phyloP scores from a whole-genome alignment of 2,888 invertebrate genomes.

The Psylliodes chrysocephalus region DNA sequence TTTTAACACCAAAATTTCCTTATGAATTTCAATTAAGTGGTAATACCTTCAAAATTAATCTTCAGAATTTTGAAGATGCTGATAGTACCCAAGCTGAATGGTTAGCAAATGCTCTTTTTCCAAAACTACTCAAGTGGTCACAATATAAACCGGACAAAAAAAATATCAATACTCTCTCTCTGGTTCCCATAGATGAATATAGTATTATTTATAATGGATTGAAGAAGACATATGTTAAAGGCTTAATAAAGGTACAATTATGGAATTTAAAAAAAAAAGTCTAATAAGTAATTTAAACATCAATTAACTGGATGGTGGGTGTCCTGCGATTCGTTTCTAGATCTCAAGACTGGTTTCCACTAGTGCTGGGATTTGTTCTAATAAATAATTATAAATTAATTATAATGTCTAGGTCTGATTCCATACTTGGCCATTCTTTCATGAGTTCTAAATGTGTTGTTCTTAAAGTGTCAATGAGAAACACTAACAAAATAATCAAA shows the following conservation, averaged over 20 bases:
- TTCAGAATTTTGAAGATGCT: conserved; percentile 62
- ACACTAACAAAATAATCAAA: too few species aligned
- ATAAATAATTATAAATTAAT: too few species aligned
- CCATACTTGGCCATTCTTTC: too few species aligned
- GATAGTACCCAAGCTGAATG: conserved; percentile 64
- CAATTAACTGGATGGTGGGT: too few species aligned
- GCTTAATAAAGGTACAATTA: conserved; percentile 73
- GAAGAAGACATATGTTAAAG: conserved; percentile 81
- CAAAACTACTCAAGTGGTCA: conserved; percentile 74
- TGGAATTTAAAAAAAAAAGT: too few species aligned
- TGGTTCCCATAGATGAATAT: conserved; percentile 77
- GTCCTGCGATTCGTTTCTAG: too few species aligned
- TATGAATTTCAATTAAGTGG: conserved; percentile 61
- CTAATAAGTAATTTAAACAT: too few species aligned
- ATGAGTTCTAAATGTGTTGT: too few species aligned
- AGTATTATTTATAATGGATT: conserved; percentile 76
- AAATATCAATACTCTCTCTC: conserved; percentile 68
- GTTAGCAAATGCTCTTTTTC: conserved; percentile 69
- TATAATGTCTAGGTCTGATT: too few species aligned
- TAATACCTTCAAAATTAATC: conserved; percentile 60
- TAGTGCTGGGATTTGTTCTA: too few species aligned
- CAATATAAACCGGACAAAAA: conserved; percentile 61
- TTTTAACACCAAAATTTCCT: conserved; percentile 66
- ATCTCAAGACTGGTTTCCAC: too few species aligned
- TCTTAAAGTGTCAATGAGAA: too few species aligned